Evolutionary conservation across 2,888 invertebrate genomes (phyloP).

Genomic region (Spodoptera exigua): DNA sequence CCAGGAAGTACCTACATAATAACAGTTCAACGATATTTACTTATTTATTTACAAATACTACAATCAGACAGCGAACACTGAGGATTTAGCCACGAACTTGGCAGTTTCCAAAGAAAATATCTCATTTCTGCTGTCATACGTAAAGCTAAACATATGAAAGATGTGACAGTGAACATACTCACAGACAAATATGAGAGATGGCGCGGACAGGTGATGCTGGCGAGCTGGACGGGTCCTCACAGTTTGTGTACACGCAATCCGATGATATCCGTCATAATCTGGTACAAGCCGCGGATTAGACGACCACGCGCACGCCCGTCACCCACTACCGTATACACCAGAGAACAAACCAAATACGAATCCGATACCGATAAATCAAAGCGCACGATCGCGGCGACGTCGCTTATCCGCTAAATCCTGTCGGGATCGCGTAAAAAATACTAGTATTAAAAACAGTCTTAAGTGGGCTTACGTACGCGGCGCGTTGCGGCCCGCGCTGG

Average conservation of each 20-base stretch:
- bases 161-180: constrained; percentile 67
- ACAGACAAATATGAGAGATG: constrained; percentile 66
- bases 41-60: background rate
- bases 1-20: constrained; percentile 1
- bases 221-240: constrained; percentile 73
- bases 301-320: constrained; percentile 83
- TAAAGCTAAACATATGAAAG: constrained; percentile 30
- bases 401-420: constrained; percentile 89
- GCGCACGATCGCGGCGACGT: constrained; percentile 87
- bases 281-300: constrained; percentile 85
- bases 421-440: constrained; percentile 90
- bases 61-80: constrained; percentile 2
- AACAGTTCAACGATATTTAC: background rate
- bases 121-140: constrained; percentile 32
- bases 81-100: constrained; percentile 2
- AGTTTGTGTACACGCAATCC: constrained; percentile 82
- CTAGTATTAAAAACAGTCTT: constrained; percentile 93
- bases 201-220: constrained; percentile 51
- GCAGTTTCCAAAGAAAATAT: constrained; percentile 16
- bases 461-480: constrained; percentile 91
- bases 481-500: constrained; percentile 90
- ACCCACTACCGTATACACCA: constrained; percentile 88
- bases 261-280: constrained; percentile 87
- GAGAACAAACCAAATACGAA: constrained; percentile 82
- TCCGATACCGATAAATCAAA: constrained; percentile 89